phyloP scores from a whole-genome alignment of 2,888 invertebrate genomes.

The Alloplasta piceator region DNA sequence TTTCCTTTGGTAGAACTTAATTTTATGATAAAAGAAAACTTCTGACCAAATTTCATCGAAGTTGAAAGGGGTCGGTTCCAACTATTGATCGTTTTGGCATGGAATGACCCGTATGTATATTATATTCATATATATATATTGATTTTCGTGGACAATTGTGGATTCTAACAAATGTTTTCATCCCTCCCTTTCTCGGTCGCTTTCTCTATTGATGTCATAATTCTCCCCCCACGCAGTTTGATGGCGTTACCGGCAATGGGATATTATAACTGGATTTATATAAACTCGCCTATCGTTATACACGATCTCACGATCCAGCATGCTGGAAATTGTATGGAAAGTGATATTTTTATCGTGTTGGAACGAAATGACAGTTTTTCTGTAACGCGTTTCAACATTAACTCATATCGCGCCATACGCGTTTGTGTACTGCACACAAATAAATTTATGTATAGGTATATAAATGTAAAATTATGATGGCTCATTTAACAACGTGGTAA shows the following conservation, averaged over 20 bases:
- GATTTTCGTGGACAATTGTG: too few species aligned
- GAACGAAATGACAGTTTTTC: slow-evolving; percentile 43
- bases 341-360: slow-evolving; percentile 54
- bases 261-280: background rate
- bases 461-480: background rate
- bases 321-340: slow-evolving; percentile 46
- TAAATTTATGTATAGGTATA: background rate
- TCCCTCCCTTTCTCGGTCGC: too few species aligned
- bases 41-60: too few species aligned
- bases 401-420: slow-evolving; percentile 1
- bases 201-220: background rate
- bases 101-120: too few species aligned
- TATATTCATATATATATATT: too few species aligned
- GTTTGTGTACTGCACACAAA: background rate
- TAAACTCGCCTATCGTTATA: slow-evolving; percentile 31
- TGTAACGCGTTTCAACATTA: slow-evolving; percentile 25
- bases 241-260: background rate
- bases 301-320: slow-evolving; percentile 23
- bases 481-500: background rate
- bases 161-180: too few species aligned
- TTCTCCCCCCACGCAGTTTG: background rate
- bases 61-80: too few species aligned
- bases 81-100: too few species aligned
- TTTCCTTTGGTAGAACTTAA: too few species aligned
- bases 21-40: too few species aligned